Evolutionary conservation across 2,888 invertebrate genomes (phyloP), one percentile per base, ranked within the genome.

Genomic region (Cistogaster globosa): DNA sequence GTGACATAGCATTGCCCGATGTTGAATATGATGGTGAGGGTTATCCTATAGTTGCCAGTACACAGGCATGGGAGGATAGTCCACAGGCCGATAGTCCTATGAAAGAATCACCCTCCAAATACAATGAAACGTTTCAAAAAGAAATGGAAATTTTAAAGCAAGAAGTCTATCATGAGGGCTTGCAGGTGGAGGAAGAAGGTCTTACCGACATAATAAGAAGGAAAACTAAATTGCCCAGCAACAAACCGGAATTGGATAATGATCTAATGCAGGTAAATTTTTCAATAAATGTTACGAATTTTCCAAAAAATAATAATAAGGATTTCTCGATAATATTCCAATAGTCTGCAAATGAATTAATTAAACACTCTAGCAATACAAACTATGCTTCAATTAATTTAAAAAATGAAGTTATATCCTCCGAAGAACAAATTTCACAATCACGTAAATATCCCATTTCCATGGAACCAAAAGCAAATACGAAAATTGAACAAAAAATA

Each of bases 101-200:
- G 42, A 87, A 87, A 77, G 87, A 79, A 63, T 85, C 81, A 69
- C 82, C 83, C 7, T 65, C 71, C 0, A 80, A 89, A 88, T 94
- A 94, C 86, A 96, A 95, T 92, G 95, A 95, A 90, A 95, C 94
- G 32, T 94, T 95, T 81, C 95, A 96, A 91, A 95, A 96, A 91
- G 96, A 97, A 91, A 94, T 97, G n/a, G 96, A 96, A 90, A 95
- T 96, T 90, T 94, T 96, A 88, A 96, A 96, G 89, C 96, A 97
- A 89, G 96, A 97, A 92, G 96, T 97, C 9, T 94, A 96, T 74
- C 93, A 95, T 77, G 97, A 97, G 92, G 97, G 97, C 0, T 93
- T 97, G 18, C 96, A 97, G 91, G 96, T 97, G 7, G 97, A 97
- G 93, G 97, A 97, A 90, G 97, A 97, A 91, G 97, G 97, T 5